Percentiles rank a stretch among this genome's conserved stretches.
Evolutionary conservation across 2,888 invertebrate genomes (phyloP).

Genomic region (Tetranychus piercei): DNA sequence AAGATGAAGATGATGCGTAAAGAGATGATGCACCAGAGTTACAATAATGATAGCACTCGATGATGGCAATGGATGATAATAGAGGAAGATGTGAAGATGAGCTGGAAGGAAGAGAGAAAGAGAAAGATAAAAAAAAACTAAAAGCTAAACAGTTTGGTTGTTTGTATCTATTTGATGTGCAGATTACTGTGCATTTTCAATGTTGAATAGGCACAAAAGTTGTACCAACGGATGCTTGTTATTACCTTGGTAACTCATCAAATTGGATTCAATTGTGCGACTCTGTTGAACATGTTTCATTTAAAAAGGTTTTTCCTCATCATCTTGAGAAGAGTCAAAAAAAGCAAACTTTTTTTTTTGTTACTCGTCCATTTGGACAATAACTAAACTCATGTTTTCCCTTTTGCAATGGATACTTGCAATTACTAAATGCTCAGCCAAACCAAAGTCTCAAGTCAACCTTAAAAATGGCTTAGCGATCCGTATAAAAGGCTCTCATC

Average conservation of each 20-base stretch:
- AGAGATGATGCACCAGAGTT: neutral
- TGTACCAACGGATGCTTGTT: neutral
- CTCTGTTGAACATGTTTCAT: neutral
- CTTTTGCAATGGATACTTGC: neutral
- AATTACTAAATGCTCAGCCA: neutral
- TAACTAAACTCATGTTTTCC: neutral
- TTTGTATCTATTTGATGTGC: too few species aligned
- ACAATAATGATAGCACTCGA: neutral
- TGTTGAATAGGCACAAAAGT: neutral
- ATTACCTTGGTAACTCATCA: neutral
- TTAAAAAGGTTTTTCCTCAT: neutral
- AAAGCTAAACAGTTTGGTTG: too few species aligned
- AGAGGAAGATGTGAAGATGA: too few species aligned
- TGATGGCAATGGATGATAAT: too few species aligned
- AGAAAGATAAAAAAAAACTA: too few species aligned
- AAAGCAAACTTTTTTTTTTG: too few species aligned
- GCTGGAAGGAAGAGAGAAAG: too few species aligned
- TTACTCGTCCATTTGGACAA: too few species aligned
- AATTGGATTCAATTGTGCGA: neutral
- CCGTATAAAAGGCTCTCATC: neutral
- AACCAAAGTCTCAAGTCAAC: neutral
- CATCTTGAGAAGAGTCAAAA: too few species aligned
- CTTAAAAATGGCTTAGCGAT: constrained; percentile 1
- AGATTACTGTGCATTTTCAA: neutral
- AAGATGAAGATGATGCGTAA: neutral